Percentiles rank a stretch among this genome's conserved stretches.
phyloP scores from a whole-genome alignment of 2,888 invertebrate species.

The Diplolepis rosae region DNA sequence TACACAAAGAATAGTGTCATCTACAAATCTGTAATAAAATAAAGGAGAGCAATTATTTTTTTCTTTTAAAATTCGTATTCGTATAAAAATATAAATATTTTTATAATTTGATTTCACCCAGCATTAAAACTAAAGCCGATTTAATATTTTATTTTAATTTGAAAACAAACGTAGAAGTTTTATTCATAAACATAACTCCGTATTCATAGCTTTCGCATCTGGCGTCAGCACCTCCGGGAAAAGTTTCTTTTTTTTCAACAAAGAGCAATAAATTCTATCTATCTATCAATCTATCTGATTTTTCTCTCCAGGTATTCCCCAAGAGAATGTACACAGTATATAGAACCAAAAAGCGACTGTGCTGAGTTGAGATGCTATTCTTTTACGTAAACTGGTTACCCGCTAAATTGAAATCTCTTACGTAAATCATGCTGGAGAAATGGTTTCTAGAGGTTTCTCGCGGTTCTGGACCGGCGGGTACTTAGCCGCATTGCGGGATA shows the following conservation, averaged over 20 bases:
- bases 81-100: no score
- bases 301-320: constrained; percentile 15
- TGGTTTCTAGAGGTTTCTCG: constrained; percentile 54
- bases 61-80: no score
- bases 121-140: background rate
- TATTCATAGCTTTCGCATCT: constrained; percentile 13
- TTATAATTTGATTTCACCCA: background rate
- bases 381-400: constrained; percentile 42
- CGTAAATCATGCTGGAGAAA: constrained; percentile 64
- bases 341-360: constrained; percentile 15
- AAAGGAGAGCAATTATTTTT: no score
- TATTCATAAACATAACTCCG: background rate
- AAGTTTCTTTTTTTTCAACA: constrained; percentile 1
- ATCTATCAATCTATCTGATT: constrained; percentile 28
- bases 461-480: constrained; percentile 62
- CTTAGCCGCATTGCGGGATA: constrained; percentile 68
- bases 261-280: constrained; percentile 25
- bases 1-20: no score
- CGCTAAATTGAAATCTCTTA: constrained; percentile 63
- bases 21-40: no score
- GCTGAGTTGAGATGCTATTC: constrained; percentile 22
- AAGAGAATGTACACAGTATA: constrained; percentile 7
- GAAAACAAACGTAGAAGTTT: background rate
- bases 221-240: constrained; percentile 10
- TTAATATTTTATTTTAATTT: background rate